Percentiles rank a stretch among this genome's conserved stretches.
phyloP scores from a whole-genome alignment of 2,888 invertebrate genomes.

The Drosophila demipolita region DNA sequence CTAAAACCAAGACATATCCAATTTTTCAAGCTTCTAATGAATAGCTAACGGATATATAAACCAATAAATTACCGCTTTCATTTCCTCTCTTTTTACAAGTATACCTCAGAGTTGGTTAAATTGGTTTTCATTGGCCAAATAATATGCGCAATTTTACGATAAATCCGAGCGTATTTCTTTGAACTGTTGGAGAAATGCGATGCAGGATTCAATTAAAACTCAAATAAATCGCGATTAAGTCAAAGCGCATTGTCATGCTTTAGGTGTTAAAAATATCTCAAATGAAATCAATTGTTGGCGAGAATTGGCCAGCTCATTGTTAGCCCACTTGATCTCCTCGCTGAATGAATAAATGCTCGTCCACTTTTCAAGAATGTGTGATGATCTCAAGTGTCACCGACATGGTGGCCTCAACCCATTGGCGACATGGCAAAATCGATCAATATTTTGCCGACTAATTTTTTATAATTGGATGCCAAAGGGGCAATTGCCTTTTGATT shows the following conservation, averaged over 20 bases:
- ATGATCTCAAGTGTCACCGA: constrained; percentile 56
- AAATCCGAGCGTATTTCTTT: constrained; percentile 26
- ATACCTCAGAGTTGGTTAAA: constrained; percentile 1
- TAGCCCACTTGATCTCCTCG: constrained; percentile 42
- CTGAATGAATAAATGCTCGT: constrained; percentile 43
- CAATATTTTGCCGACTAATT: constrained; percentile 75
- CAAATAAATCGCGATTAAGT: constrained; percentile 30
- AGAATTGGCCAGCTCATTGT: constrained; percentile 50
- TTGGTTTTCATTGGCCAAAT: constrained; percentile 18
- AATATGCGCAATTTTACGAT: constrained; percentile 44
- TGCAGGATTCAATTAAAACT: constrained; percentile 46
- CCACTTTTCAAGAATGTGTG: constrained; percentile 52
- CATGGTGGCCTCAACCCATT: constrained; percentile 60
- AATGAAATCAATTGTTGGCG: constrained; percentile 61
- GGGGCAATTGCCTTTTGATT: constrained; percentile 60
- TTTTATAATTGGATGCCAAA: constrained; percentile 64
- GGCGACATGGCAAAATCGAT: constrained; percentile 41
- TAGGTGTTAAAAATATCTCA: constrained; percentile 48
- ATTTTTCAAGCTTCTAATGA: not conserved
- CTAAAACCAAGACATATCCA: not conserved
- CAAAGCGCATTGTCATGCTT: constrained; percentile 34
- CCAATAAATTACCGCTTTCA: not conserved
- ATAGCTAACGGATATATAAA: not conserved
- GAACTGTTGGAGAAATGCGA: not conserved
- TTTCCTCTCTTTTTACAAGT: not conserved